Conservation (phyloP, 1,140 invertebrate genomes). For the Drosophila mayri region DNA sequence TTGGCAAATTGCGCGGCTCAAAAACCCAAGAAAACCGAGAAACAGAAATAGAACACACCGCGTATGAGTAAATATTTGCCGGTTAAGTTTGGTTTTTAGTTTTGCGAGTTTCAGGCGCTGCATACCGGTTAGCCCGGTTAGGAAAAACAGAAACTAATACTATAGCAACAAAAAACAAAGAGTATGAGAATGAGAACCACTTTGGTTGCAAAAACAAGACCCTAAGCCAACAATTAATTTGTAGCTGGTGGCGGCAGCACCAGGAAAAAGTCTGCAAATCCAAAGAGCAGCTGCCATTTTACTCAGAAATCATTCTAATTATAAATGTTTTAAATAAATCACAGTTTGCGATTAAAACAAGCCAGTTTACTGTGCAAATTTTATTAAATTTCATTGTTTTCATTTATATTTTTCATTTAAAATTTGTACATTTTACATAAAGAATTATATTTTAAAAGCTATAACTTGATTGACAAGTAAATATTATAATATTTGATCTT, state of each 20-base stretch:
- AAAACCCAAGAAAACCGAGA: constrained; percentile 6
- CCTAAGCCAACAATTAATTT: constrained; percentile 14
- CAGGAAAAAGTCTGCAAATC: background rate
- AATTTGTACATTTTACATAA: background rate
- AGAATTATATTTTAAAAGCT: background rate
- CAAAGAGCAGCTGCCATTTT: background rate
- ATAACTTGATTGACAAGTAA: background rate
- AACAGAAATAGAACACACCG: constrained; percentile 26
- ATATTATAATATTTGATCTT: background rate
- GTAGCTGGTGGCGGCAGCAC: background rate
- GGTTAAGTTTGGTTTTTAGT: constrained; percentile 29
- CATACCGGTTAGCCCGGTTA: constrained; percentile 64
- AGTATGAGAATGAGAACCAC: constrained; percentile 33
- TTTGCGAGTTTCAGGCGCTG: constrained; percentile 44
- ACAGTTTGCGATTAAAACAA: background rate
- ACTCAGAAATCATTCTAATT: background rate
- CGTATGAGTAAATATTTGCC: constrained; percentile 44
- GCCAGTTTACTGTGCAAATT: background rate
- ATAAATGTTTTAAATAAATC: background rate
- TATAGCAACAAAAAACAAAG: constrained; percentile 1
- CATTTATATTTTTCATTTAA: background rate
- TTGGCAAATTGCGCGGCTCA: constrained; percentile 38
- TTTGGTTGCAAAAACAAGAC: constrained; percentile 17
- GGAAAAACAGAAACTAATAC: background rate
- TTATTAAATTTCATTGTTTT: background rate